Base-by-base conservation (phyloP, 2,113 vertebrate species). In the Xiphias gladius region DNA sequence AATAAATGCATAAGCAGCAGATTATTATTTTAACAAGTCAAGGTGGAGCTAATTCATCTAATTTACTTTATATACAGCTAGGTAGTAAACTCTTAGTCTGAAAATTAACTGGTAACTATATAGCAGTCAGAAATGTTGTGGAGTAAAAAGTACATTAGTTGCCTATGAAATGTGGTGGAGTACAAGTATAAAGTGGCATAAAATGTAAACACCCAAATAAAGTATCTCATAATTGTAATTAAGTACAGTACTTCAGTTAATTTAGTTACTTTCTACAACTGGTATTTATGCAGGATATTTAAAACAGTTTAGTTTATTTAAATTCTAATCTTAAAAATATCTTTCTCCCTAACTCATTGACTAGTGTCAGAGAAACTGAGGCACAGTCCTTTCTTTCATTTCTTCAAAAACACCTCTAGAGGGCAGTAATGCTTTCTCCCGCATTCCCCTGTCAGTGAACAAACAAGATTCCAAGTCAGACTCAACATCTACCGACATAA, bases 351-450 rank as follows among this genome's bases (percentile, higher is more conserved):
- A 57, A 10, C 32, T n/a, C 30, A 46, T 24, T 48, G 9, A 57
- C 24, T 26, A 2, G n/a, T 24, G 26, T 13, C 17, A 65, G 28
- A 55, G 6, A 46, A 16, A 61, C 24, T 30, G 35, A 46, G 13
- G 41, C 2, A 30, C 13, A 54, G 32, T 35, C 32, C 3, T 35
- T 35, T 35, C 46, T 30, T 17, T 62, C 32, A 64, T 30, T 79
- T 76, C 66, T 16, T 22, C 19, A 64, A 4, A 2, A 35, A 0
- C 30, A 48, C 89, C 90, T 19, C 88, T 89, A 92, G 92, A 92
- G 83, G 93, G 89, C 90, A 89, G 71, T 85, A 57, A 78, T 72
- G 24, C 17, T 52, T 71, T 80, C 39, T 67, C 39, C 67, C 70
- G 76, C 1, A 19, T 37, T 28, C 30, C 54, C 20, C 16, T 35